Conservation (phyloP, 2,113 vertebrate genomes). For the Hippolais icterina region DNA sequence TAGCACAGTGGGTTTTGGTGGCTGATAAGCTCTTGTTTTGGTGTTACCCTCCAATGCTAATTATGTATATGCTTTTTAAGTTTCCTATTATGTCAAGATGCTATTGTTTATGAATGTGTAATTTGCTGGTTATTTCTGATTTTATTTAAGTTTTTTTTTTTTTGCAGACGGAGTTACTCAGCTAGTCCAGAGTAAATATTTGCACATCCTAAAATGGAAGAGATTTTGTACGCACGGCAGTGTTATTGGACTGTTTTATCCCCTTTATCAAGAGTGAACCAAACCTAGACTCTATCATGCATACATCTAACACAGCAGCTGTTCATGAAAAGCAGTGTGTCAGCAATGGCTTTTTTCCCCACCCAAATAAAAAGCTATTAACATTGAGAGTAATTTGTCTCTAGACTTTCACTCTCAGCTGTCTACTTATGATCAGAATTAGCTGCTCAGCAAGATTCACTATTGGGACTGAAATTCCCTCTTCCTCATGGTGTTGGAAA, state of each 20-base stretch:
- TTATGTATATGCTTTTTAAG: neutral
- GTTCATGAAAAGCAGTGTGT: neutral
- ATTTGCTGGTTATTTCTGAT: neutral
- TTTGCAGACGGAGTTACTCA: constrained; percentile 64
- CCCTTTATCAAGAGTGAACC: constrained; percentile 74
- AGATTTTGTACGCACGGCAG: constrained; percentile 55
- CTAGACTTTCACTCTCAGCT: neutral
- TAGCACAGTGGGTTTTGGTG: neutral
- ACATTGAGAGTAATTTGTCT: neutral
- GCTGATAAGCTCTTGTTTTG: neutral
- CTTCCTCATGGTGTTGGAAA: neutral
- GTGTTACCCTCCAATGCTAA: neutral
- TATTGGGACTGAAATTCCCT: neutral
- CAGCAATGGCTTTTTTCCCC: neutral
- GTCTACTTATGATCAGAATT: neutral
- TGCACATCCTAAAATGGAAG: constrained; percentile 79
- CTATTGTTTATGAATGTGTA: neutral
- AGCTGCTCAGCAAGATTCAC: neutral
- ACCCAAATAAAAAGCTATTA: neutral
- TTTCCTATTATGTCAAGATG: neutral
- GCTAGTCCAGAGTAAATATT: constrained; percentile 67
- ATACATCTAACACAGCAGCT: neutral
- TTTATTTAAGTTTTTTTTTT: constrained; percentile 69
- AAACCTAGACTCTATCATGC: neutral
- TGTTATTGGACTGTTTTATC: constrained; percentile 71